Evolutionary conservation across 1,140 invertebrate species (phyloP).

Genomic region (Brachionus koreanus): DNA sequence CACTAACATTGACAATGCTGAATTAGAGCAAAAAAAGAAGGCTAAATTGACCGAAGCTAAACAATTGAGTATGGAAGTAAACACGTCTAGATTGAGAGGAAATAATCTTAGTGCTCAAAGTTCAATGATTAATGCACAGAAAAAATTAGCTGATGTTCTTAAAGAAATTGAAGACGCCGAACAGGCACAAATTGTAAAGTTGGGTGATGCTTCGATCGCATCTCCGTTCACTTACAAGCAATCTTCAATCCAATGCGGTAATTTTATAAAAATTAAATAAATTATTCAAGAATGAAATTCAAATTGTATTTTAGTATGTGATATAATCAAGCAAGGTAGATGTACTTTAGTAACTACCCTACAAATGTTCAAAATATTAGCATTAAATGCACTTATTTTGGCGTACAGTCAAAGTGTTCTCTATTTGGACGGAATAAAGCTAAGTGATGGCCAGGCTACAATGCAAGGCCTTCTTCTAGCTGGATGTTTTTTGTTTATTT

Average conservation of each 20-base stretch:
- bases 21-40: slow-evolving; percentile 62
- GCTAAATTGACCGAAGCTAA: slow-evolving; percentile 65
- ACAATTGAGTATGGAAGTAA: slow-evolving; percentile 10
- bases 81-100: not conserved
- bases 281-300: not conserved
- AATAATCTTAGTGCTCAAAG: slow-evolving; percentile 13
- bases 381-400: slow-evolving; percentile 92
- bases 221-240: slow-evolving; percentile 97
- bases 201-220: slow-evolving; percentile 97
- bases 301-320: slow-evolving; percentile 68
- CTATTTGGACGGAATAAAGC: slow-evolving; percentile 95
- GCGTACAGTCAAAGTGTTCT: slow-evolving; percentile 98
- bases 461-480: slow-evolving; percentile 84
- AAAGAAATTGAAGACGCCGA: slow-evolving; percentile 77
- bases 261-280: slow-evolving; percentile 54
- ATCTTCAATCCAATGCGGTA: slow-evolving; percentile 92
- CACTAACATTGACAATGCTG: slow-evolving; percentile 64
- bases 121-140: slow-evolving; percentile 29
- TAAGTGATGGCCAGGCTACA: slow-evolving; percentile 93
- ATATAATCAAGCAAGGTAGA: slow-evolving; percentile 97
- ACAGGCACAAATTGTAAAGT: slow-evolving; percentile 77
- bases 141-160: slow-evolving; percentile 16
- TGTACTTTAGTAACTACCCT: slow-evolving; percentile 97
- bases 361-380: slow-evolving; percentile 99
- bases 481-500: slow-evolving; percentile 95